Evolutionary conservation across 2,113 vertebrate genomes (phyloP).

Genomic region (Lates calcarifer): DNA sequence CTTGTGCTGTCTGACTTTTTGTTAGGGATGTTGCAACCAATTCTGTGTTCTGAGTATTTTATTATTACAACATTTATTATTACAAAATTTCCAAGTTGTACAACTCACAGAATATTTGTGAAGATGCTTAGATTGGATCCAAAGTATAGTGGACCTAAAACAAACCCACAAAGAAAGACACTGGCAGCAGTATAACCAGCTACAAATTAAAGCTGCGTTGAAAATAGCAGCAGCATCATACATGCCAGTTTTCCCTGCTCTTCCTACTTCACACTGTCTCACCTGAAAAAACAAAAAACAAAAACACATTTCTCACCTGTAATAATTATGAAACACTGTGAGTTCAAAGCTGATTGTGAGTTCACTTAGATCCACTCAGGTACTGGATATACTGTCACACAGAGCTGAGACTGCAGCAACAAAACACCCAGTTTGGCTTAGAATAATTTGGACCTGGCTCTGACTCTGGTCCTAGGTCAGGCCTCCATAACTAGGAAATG

Average conservation of each 20-base stretch:
- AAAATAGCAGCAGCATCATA: background rate
- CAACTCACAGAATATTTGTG: too few species aligned
- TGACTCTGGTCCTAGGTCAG: background rate
- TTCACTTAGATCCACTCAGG: slow-evolving; percentile 2
- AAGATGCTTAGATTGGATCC: background rate
- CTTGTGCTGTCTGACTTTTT: too few species aligned
- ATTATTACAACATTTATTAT: too few species aligned
- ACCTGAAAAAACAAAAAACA: too few species aligned
- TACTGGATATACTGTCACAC: background rate
- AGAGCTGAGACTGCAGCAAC: background rate
- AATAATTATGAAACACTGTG: too few species aligned
- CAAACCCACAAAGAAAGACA: background rate
- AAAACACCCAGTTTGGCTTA: background rate
- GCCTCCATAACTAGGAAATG: background rate
- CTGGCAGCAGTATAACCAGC: background rate
- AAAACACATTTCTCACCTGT: too few species aligned
- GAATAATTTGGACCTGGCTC: background rate
- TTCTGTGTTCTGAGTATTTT: background rate
- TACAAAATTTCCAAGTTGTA: too few species aligned
- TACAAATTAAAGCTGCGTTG: background rate
- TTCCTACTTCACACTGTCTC: background rate
- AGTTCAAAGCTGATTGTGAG: background rate
- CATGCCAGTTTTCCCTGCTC: background rate
- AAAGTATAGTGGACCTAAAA: background rate
- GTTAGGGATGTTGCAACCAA: too few species aligned